Percentiles rank a stretch among this genome's conserved stretches.
Conservation (phyloP, 2,888 invertebrate genomes). For the Metallyticus violacea region DNA sequence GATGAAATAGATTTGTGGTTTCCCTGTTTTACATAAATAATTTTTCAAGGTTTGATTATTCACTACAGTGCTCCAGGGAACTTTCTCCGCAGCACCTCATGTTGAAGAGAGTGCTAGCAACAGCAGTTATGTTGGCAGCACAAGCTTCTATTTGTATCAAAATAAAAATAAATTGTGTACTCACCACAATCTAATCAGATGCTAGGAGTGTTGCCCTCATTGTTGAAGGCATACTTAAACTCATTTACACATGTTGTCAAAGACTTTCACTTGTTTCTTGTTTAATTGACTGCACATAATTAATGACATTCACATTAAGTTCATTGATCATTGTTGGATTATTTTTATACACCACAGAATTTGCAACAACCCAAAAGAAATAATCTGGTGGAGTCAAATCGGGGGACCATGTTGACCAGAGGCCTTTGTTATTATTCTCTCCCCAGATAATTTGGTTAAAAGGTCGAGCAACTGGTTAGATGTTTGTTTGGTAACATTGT, state of each 20-base stretch:
- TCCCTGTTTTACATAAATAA: too few species aligned
- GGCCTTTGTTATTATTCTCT: background rate
- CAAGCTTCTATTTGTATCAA: background rate
- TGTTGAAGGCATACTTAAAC: background rate
- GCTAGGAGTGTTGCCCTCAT: background rate
- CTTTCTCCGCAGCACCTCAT: background rate
- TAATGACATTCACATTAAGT: background rate
- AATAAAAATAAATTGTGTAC: background rate
- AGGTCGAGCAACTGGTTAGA: too few species aligned
- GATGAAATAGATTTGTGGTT: too few species aligned
- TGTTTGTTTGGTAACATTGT: too few species aligned
- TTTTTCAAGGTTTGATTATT: too few species aligned
- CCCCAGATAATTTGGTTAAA: too few species aligned
- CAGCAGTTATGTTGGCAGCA: background rate
- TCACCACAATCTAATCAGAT: background rate
- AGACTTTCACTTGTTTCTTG: too few species aligned
- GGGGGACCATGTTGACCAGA: background rate
- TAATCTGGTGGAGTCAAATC: background rate
- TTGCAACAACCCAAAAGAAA: background rate
- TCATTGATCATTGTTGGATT: background rate
- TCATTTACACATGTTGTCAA: background rate
- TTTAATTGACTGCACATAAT: too few species aligned
- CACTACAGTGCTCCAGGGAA: background rate
- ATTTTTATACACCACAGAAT: background rate
- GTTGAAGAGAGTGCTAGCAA: background rate